Base-by-base conservation (phyloP, 2,888 invertebrate species). In the Idaea biselata region DNA sequence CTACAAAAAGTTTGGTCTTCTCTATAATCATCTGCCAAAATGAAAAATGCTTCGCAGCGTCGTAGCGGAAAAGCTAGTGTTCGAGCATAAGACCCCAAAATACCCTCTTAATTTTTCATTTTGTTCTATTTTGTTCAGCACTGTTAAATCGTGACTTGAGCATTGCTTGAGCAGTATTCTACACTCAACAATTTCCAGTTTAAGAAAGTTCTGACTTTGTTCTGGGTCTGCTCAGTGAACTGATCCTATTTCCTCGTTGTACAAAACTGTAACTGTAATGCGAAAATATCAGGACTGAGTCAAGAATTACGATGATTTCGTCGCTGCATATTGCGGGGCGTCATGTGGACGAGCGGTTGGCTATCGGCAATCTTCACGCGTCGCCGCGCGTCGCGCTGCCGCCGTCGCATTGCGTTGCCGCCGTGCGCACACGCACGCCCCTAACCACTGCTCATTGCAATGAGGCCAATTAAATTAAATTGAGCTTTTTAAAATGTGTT, bases 351-450 rank as follows among this genome's bases (percentile, higher is more conserved):
- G 74, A 83, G 78, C 86, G 84, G 86, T 86, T 86, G 80, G 77
- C 78, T 91, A 91, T 89, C 86, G 70, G 76, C 76, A 70, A 90
- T 89, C 90, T 89, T 90, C 85, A 87, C 87, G 89, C 87, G 80
- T 78, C 74, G 81, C 68, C 78, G 73, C 76, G 68, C 87, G 80
- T 78, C 74, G 81, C 68, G 78, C 72, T 76, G 68, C 72, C 61
- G 68, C 14, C 44, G 14, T 8, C 5, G 44, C 44, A 14, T 44
- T 14, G 44, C 44, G 44, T 44, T 44, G 44, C 44, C 44, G 44
- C 44, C 44, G 14, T 44, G 78, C 78, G 80, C 71, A 66, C 78
- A 73, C 75, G 79, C 79, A 69, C 79, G 72, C 79, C 78, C 76
- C 73, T 72, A 72, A 70, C 75, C 74, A 83, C 79, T 80, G 78